phyloP scores from a whole-genome alignment of 2,113 vertebrate genomes.

The Rostratula benghalensis region DNA sequence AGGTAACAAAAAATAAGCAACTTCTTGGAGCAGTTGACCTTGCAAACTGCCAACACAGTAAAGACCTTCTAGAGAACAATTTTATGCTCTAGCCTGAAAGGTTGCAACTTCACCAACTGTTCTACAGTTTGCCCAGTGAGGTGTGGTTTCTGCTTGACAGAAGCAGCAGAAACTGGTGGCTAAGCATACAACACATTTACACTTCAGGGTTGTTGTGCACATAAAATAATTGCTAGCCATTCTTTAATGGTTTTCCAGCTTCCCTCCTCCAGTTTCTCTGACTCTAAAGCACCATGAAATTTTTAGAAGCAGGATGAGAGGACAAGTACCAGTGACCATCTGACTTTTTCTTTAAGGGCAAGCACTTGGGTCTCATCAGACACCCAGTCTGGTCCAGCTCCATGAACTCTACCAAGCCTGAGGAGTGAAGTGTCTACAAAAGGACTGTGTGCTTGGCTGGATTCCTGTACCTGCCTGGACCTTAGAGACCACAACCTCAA shows the following conservation, averaged over 20 bases:
- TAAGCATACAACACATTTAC: background rate
- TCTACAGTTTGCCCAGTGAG: background rate
- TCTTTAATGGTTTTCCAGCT: background rate
- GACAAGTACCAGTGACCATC: background rate
- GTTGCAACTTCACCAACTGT: background rate
- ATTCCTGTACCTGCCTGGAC: background rate
- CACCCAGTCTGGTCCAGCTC: background rate
- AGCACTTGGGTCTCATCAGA: background rate
- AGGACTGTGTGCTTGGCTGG: background rate
- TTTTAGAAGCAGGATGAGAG: background rate
- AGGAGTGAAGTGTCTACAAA: background rate
- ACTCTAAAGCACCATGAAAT: background rate
- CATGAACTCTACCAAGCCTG: background rate
- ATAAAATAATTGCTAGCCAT: background rate
- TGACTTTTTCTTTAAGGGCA: background rate
- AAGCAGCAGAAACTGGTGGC: background rate
- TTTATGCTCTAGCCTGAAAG: background rate
- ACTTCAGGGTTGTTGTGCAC: accelerated
- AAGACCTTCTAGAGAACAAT: background rate
- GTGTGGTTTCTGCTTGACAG: background rate
- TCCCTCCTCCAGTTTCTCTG: background rate
- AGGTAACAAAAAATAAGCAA: background rate
- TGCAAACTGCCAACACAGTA: background rate
- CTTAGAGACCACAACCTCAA: background rate
- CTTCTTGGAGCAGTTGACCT: background rate